These are phyloP conservation scores for Gila orcuttii DNA, from an alignment of 2,113 vertebrate species.

Conservation along the genomic window DNA sequence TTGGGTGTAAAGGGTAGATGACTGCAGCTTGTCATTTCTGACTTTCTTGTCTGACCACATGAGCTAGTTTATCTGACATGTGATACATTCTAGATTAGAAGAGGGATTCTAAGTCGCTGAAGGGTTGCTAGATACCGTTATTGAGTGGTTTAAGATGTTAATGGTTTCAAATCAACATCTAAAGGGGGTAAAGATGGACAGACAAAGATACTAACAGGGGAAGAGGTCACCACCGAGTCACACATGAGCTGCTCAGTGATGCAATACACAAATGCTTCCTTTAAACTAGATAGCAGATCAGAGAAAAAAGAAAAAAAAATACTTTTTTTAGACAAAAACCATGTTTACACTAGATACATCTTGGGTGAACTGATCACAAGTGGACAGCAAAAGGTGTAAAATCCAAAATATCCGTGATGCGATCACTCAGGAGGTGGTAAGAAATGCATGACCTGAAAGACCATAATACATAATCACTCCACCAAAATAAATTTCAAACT, in stretches of 20 bases:
- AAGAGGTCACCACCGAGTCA: constrained; percentile 7
- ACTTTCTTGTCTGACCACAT: constrained; percentile 26
- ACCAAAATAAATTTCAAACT: too few species aligned
- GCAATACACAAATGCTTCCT: neutral
- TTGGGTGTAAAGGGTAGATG: constrained; percentile 25
- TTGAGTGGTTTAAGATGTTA: constrained; percentile 27
- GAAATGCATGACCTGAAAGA: too few species aligned
- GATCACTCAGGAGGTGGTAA: too few species aligned
- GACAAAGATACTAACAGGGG: neutral
- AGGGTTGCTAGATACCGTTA: neutral
- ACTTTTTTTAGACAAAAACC: too few species aligned
- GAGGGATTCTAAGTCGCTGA: neutral
- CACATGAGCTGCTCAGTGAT: constrained; percentile 6
- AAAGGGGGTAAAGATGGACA: constrained; percentile 2
- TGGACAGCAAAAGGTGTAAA: neutral
- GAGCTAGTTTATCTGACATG: constrained; percentile 12
- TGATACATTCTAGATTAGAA: neutral
- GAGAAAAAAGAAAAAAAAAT: neutral
- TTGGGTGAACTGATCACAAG: neutral
- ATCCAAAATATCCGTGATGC: too few species aligned
- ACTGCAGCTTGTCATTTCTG: neutral
- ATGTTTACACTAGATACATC: neutral
- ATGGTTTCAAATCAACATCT: constrained; percentile 6
- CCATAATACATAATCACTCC: too few species aligned
- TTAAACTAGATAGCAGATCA: neutral